Evolutionary conservation across 1,140 invertebrate species (phyloP).

Genomic region (Euglossa dilemma): DNA sequence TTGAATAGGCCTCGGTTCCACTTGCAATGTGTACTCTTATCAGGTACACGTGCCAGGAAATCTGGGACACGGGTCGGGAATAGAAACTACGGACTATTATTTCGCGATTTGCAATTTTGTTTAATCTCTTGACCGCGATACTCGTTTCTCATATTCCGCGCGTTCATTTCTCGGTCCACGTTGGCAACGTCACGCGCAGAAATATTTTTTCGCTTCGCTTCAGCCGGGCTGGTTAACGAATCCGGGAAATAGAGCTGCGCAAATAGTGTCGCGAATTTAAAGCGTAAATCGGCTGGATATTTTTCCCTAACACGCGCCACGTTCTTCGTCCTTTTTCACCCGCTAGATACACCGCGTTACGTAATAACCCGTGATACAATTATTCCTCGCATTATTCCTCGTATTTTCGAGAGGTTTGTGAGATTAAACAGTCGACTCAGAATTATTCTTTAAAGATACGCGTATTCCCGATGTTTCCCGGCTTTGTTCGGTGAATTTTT

Average conservation of each 20-base stretch:
- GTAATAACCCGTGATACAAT: not conserved
- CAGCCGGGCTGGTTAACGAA: not conserved
- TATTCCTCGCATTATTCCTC: too few relatives aligned
- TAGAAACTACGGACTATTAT: not conserved
- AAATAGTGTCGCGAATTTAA: not conserved
- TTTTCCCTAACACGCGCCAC: not conserved
- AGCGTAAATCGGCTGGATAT: not conserved
- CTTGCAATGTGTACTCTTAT: not conserved
- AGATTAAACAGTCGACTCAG: too few relatives aligned
- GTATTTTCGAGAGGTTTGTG: too few relatives aligned
- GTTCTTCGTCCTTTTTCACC: not conserved
- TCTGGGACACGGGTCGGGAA: not conserved
- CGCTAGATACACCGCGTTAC: not conserved
- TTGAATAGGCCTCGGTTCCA: not conserved
- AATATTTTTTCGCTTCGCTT: conserved; percentile 3
- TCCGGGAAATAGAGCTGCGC: not conserved
- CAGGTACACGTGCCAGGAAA: not conserved
- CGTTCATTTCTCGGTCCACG: not conserved
- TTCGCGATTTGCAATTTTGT: conserved; percentile 5
- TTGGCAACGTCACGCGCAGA: not conserved
- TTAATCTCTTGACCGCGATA: not conserved
- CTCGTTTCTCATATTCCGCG: conserved; percentile 2
- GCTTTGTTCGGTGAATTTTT: too few relatives aligned
- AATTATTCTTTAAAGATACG: too few relatives aligned
- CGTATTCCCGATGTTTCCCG: too few relatives aligned